Evolutionary conservation across 23 tunicate species (phyloP), one percentile per base, ranked within the genome.

Genomic region (Styela clava): DNA sequence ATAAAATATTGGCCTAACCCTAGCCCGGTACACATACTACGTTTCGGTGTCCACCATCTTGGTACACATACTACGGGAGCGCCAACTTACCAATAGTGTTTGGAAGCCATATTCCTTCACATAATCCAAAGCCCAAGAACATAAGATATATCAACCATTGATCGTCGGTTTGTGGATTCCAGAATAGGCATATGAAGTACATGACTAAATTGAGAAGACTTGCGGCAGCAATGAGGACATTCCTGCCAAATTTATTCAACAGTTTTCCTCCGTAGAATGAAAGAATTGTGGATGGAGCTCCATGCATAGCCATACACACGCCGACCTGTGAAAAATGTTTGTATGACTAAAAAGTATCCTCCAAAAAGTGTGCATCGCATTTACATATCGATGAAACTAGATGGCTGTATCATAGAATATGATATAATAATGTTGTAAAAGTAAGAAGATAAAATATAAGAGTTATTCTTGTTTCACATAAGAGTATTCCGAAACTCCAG

Each of bases 71-170:
- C n/a, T n/a, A n/a, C n/a, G n/a, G n/a, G n/a, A n/a, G n/a, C n/a
- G n/a, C n/a, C n/a, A 5, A 44, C 56, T 44, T 64, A 88, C 87
- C 85, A 61, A 78, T 83, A 34, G 79, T 79, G 31, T 61, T 35
- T 22, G 87, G 88, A 69, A 82, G 87, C 87, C 94, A 84, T 3
- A 79, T 72, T 22, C 94, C 94, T 62, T 88, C 84, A 28, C 34
- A 73, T 0, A 70, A 16, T 20, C 94, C 94, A 26, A 79, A 62
- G 1, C 69, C 31, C 0, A 67, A 31, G 72, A 88, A 88, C 22
- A 88, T 72, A 2, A 88, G 21, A 61, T 79, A 88, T 19, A 88
- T 87, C 32, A 88, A 61, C 87, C 87, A 83, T 2, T 35, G 23
- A 3, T 87, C 52, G 3, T 74, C 37, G 12, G 63, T 35, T 33